phyloP scores from a whole-genome alignment of 2,113 vertebrate genomes.

The Coptodon rendalli region DNA sequence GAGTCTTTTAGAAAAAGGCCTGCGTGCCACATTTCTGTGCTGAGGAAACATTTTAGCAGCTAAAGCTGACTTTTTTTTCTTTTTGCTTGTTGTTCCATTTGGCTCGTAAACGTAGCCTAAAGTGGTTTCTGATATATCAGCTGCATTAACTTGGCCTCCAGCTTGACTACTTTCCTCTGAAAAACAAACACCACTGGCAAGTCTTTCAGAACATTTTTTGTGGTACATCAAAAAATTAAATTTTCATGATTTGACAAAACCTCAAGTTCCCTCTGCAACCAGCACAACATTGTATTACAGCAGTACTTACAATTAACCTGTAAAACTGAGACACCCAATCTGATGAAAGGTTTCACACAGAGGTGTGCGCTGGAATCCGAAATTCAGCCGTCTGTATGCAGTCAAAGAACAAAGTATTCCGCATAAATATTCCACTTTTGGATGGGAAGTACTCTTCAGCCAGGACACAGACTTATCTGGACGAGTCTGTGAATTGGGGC shows the following conservation, averaged over 20 bases:
- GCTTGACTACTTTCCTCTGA: background rate
- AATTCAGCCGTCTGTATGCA: background rate
- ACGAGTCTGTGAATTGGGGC: background rate
- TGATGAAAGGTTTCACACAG: background rate
- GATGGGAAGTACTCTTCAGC: background rate
- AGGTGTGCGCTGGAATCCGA: background rate
- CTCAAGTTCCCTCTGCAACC: background rate
- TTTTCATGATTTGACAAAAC: background rate
- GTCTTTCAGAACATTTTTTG: background rate
- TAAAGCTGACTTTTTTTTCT: background rate
- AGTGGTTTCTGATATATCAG: conserved; percentile 32
- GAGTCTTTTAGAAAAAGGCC: background rate
- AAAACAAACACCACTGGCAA: background rate
- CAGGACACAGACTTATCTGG: background rate
- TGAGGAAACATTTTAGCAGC: background rate
- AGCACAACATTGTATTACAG: background rate
- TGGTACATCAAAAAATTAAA: background rate
- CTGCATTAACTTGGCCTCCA: background rate
- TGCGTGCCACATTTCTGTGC: background rate
- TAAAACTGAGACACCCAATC: background rate
- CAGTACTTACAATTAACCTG: background rate
- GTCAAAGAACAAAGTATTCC: background rate
- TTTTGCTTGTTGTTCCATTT: conserved; percentile 13
- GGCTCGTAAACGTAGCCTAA: background rate
- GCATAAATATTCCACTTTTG: background rate